Evolutionary conservation across 1,140 invertebrate species (phyloP), one percentile per base, ranked within the genome.

Genomic region (Cardiocondyla obscurior): DNA sequence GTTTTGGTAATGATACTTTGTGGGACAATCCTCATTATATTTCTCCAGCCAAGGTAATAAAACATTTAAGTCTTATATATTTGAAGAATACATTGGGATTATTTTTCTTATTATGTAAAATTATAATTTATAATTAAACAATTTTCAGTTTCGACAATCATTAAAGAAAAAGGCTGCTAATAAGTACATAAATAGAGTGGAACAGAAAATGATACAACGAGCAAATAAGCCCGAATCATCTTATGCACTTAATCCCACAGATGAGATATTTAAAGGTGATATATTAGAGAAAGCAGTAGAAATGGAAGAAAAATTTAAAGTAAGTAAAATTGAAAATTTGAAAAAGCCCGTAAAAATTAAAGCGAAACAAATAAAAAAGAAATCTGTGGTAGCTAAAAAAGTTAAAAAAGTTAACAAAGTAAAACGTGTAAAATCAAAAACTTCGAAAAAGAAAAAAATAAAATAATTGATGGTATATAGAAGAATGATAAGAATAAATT

Each of bases 21-120:
- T 99, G 98, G 97, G 97, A 98, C 88, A 99, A 99, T 96, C 96
- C 97, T 2, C 93, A 97, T 87, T 99, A 99, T 94, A 94, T 99
- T 1, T 98, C 98, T 82, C 99, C 99, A 16, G 97, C 98, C 74
- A 96, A 96, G 91, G 96, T 96, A 94, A 91, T 70, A 30, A 53
- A 60, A 49, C 10, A 53, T 28, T 73, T 51, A 44, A 51, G n/a
- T 70, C 33, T 67, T 83, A 25, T 74, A 25, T 74, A 44, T 74
- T 30, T 53, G 7, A 57, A 42, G 1, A n/a, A 49, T 51, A 7
- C 28, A 46, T 22, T 44, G n/a, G n/a, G 8, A 36, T 19, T 12
- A 25, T 33, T 39, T 25, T 36, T 36, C 28, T 70, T 73, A 12
- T 33, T 64, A 60, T 36, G 6, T 30, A 57, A 69, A 14, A 36